A percentile compares a stretch with the other conserved stretches of the same genome.
phyloP scores from a whole-genome alignment of 2,888 invertebrate species.

The Muschampia plurimacula region DNA sequence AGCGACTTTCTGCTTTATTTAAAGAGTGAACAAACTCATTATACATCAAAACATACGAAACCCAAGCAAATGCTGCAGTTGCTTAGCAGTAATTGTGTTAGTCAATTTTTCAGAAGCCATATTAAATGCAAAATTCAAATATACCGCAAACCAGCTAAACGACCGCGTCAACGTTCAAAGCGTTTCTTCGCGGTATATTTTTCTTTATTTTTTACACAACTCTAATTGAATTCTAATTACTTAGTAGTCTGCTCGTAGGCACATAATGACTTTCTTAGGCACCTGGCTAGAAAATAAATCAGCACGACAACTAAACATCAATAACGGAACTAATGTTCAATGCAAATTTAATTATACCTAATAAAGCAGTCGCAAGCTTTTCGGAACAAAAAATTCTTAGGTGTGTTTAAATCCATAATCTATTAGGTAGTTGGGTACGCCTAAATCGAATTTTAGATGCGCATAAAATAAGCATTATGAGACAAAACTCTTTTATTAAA shows the following conservation, averaged over 20 bases:
- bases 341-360: conserved; percentile 48
- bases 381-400: conserved; percentile 19
- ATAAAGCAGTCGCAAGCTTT: conserved; percentile 24
- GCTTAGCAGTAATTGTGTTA: conserved; percentile 32
- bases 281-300: conserved; percentile 45
- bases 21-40: conserved; percentile 4
- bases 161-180: conserved; percentile 37
- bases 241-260: conserved; percentile 37
- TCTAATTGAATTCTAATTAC: conserved; percentile 45
- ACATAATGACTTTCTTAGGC: conserved; percentile 39
- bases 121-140: conserved; percentile 30
- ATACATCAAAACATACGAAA: background rate
- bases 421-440: background rate
- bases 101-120: conserved; percentile 33
- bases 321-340: conserved; percentile 46
- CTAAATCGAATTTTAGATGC: background rate
- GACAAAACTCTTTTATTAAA: no score
- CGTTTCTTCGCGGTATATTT: conserved; percentile 22
- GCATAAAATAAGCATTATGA: background rate
- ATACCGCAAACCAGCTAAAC: conserved; percentile 23
- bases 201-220: conserved; percentile 32
- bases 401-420: conserved; percentile 8
- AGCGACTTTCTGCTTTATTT: background rate
- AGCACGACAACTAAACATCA: conserved; percentile 43
- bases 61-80: conserved; percentile 28